Conservation (phyloP, 2,113 vertebrate species). For the Himantopus leucocephalus region DNA sequence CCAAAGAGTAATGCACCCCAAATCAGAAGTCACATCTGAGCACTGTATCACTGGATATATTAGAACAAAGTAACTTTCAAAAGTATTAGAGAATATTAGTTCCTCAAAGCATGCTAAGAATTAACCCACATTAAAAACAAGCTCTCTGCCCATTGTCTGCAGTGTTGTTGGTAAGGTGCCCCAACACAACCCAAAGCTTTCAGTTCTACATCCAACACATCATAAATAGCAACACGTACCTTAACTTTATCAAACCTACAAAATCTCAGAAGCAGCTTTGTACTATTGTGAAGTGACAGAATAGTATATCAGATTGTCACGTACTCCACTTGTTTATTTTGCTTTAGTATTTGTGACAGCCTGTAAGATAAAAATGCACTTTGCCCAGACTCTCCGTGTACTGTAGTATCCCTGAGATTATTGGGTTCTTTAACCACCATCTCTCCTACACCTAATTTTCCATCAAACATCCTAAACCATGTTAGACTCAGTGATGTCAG, state of each 20-base stretch:
- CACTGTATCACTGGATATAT: neutral
- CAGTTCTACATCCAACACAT: neutral
- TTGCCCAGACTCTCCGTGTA: neutral
- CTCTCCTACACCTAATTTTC: neutral
- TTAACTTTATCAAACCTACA: neutral
- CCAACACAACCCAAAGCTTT: neutral
- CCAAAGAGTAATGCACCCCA: neutral
- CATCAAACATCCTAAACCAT: neutral
- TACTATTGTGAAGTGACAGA: neutral
- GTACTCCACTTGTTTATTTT: neutral
- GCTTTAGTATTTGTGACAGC: neutral
- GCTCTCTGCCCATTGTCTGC: neutral
- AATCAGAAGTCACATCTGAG: neutral
- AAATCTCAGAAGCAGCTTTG: neutral
- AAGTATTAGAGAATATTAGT: neutral
- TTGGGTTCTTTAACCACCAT: neutral
- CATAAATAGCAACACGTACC: neutral
- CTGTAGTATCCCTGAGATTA: neutral
- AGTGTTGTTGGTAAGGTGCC: neutral
- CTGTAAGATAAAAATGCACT: neutral
- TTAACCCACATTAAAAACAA: neutral
- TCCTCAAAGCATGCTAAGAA: neutral
- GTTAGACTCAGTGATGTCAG: slow-evolving; percentile 4
- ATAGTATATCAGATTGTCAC: neutral
- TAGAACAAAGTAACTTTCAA: neutral